These are phyloP conservation scores for Oreochromis mossambicus DNA, from an alignment of 2,797 vertebrate genomes.

Conservation along the genomic window DNA sequence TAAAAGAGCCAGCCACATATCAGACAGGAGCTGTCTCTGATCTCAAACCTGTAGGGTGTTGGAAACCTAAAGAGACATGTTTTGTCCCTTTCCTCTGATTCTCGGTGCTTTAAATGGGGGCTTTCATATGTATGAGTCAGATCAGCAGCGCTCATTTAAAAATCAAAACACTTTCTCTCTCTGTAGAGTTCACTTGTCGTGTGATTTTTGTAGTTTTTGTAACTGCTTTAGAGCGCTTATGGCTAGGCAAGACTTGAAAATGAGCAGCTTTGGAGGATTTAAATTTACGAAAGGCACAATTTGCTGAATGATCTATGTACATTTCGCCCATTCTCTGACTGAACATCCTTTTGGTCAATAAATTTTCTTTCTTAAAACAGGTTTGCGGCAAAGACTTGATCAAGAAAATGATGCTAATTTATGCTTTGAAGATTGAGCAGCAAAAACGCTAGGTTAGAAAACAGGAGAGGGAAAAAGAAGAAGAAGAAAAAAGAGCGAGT, in stretches of 20 bases:
- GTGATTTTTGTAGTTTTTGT: slow-evolving; percentile 54
- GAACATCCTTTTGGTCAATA: neutral
- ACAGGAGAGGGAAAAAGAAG: neutral
- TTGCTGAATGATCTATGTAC: neutral
- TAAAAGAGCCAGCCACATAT: slow-evolving; percentile 38
- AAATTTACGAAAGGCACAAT: neutral
- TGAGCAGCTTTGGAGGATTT: neutral
- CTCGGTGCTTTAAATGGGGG: slow-evolving; percentile 53
- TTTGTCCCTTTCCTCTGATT: slow-evolving; percentile 47
- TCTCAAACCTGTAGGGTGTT: slow-evolving; percentile 62
- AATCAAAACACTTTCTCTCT: slow-evolving; percentile 65
- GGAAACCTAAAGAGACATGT: slow-evolving; percentile 51
- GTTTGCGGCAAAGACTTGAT: neutral
- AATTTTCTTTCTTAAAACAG: neutral
- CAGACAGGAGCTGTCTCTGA: slow-evolving; percentile 60
- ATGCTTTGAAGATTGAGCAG: slow-evolving; percentile 15
- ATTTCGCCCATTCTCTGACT: neutral
- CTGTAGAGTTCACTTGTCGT: slow-evolving; percentile 44
- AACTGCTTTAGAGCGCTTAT: slow-evolving; percentile 26
- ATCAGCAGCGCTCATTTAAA: slow-evolving; percentile 64
- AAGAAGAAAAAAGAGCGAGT: slow-evolving; percentile 2
- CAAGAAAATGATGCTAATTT: neutral
- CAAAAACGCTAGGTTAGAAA: slow-evolving; percentile 27
- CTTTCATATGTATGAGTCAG: slow-evolving; percentile 75
- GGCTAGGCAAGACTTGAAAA: slow-evolving; percentile 5